These are phyloP conservation scores for Fringilla coelebs DNA, from an alignment of 2,797 vertebrate genomes.

Conservation along the genomic window DNA sequence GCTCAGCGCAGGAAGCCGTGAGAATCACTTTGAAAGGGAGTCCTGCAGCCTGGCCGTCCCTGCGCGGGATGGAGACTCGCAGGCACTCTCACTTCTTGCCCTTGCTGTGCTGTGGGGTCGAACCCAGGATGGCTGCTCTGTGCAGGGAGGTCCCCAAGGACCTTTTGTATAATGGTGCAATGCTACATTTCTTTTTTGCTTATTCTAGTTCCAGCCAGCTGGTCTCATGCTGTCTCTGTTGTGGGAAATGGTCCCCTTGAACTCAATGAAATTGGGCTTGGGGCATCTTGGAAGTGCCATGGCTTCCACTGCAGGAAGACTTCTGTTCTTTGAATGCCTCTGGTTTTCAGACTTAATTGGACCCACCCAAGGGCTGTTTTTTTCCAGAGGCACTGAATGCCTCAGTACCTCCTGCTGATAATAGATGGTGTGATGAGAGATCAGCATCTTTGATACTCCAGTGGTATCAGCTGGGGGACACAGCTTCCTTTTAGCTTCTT, in stretches of 20 bases:
- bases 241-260: conserved; percentile 9
- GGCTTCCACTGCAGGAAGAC: conserved; percentile 1
- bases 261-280: neutral
- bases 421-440: neutral
- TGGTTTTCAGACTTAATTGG: neutral
- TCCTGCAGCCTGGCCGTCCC: neutral
- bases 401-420: neutral
- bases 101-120: neutral
- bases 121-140: neutral
- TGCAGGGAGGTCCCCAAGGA: neutral
- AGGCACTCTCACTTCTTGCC: neutral
- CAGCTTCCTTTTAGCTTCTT: neutral
- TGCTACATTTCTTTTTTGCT: neutral
- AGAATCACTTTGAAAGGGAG: neutral
- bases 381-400: neutral
- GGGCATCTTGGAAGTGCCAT: neutral
- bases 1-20: neutral
- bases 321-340: neutral
- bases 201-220: neutral
- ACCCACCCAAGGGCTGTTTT: neutral
- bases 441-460: neutral
- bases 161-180: neutral
- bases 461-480: neutral
- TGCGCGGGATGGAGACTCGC: neutral
- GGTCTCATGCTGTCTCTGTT: neutral